Evolutionary conservation across 2,888 invertebrate species (phyloP), one percentile per base, ranked within the genome.

Genomic region (Lypha dubia): DNA sequence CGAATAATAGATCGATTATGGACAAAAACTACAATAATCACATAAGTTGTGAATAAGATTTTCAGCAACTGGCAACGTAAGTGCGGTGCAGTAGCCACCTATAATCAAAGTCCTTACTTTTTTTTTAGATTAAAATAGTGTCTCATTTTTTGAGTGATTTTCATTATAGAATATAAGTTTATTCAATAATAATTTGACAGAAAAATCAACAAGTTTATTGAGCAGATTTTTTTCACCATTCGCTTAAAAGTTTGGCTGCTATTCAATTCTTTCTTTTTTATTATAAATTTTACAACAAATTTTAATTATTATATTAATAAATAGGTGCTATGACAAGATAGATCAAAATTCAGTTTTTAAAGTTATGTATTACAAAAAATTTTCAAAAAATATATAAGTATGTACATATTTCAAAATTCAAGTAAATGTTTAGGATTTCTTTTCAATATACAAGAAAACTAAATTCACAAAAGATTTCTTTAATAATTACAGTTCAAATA

Each of bases 211-310:
- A 22, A 17, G 8, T 46, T 6, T 46, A 17, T 17, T 46, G 8
- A 17, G 7, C n/a, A n/a, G 17, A 46, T 32, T 44, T 20, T 46
- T 28, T n/a, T 22, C 20, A 44, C 17, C 28, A 71, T 73, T 68
- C 44, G 38, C 17, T 60, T 56, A 53, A 44, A 73, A 63, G 20
- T 75, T 65, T 60, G 38, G 28, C 13, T 24, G 17, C 13, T 32
- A 24, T 13, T 38, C 20, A 13, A 4, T 15, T n/a, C n/a, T n/a
- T n/a, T n/a, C n/a, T n/a, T n/a, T 38, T 51, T 44, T 63, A 65
- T 58, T 73, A 73, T 73, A 79, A 79, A 79, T 79, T 79, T 73
- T 73, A 79, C 71, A 79, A 74, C 80, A 81, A 74, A 81, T 81
- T n/a, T 81, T 68, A 74, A 74, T 67, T 80, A 74, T 63, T 70